Percentiles rank a stretch among this genome's conserved stretches.
These are phyloP conservation scores for Megalurothrips usitatus DNA, from an alignment of 2,888 invertebrate species.

Conservation along the genomic window DNA sequence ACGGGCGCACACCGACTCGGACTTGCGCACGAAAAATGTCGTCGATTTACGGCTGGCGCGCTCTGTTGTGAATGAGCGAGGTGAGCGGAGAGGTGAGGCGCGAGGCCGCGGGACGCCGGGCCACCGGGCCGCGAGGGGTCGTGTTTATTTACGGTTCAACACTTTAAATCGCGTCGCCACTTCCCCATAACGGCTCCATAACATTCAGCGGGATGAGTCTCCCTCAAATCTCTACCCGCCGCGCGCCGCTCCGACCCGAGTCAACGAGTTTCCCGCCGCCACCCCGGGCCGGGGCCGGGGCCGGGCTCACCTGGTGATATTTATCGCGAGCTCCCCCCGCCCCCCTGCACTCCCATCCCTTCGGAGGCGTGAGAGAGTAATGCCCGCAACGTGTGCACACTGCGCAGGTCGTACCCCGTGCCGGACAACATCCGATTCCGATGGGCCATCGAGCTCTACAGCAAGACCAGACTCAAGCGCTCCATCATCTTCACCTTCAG, in stretches of 20 bases:
- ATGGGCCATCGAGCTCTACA: slow-evolving; percentile 41
- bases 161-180: slow-evolving; percentile 20
- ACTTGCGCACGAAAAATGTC: neutral
- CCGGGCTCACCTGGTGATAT: neutral
- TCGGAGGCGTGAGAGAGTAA: neutral
- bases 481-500: slow-evolving; percentile 61
- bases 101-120: neutral
- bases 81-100: neutral
- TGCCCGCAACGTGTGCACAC: neutral
- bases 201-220: slow-evolving; percentile 8
- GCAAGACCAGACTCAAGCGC: slow-evolving; percentile 50
- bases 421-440: slow-evolving; percentile 40
- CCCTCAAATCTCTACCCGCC: neutral
- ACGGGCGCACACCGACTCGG: neutral
- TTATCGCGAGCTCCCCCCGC: neutral
- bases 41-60: neutral
- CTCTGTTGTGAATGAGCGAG: slow-evolving; percentile 8
- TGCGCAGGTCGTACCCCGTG: slow-evolving; percentile 40
- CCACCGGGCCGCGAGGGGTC: neutral
- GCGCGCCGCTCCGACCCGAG: neutral
- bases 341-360: neutral
- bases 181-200: slow-evolving; percentile 12
- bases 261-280: too few species aligned
- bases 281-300: too few species aligned
- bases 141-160: slow-evolving; percentile 3